Base-by-base conservation (phyloP, 2,797 vertebrate species). In the Molossus molossus region DNA sequence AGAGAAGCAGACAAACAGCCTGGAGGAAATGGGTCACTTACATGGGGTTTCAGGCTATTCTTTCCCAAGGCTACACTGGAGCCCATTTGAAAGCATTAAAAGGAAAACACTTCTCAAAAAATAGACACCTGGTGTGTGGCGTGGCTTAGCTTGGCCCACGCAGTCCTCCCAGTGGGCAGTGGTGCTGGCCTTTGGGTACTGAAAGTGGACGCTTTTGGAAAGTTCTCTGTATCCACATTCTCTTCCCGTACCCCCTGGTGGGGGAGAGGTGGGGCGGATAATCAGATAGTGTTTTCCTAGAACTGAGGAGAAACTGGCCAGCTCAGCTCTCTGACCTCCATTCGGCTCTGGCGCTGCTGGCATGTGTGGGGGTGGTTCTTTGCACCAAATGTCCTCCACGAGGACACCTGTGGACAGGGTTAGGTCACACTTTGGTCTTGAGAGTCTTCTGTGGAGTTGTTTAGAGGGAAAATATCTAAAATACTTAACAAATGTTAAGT, bases 51-150 rank as follows among this genome's bases (percentile, higher is more conserved):
- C 0, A 6, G 62, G 40, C 58, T 75, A 15, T 87, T 96, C 37
- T 94, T 91, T 82, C 87, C 93, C 53, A 81, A 23, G 91, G 70
- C 82, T 91, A 91, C 12, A 4, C 75, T 87, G 64, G 80, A 85
- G 83, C 55, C n/a, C 89, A 72, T 60, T 55, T 75, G 82, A 95
- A 94, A 89, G 72, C 57, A 37, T 40, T 94, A 82, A 83, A 67
- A 69, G 70, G n/a, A 94, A 95, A 90, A 12, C 48, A n/a, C 2
- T 76, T 81, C 62, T 80, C 69, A 21, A 76, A 84, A 90, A 82
- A 75, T 73, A 57, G 84, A 69, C 3, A 9, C 29, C 4, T 1
- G 0, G 14, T 8, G 20, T 45, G 76, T 84, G n/a, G 62, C 29
- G 4, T 12, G 33, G 67, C 33, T 82, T 65, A 62, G 25, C 81